Percentiles rank a stretch among this genome's conserved stretches.
phyloP scores from a whole-genome alignment of 2,888 invertebrate species.

The Rotaria sp. region DNA sequence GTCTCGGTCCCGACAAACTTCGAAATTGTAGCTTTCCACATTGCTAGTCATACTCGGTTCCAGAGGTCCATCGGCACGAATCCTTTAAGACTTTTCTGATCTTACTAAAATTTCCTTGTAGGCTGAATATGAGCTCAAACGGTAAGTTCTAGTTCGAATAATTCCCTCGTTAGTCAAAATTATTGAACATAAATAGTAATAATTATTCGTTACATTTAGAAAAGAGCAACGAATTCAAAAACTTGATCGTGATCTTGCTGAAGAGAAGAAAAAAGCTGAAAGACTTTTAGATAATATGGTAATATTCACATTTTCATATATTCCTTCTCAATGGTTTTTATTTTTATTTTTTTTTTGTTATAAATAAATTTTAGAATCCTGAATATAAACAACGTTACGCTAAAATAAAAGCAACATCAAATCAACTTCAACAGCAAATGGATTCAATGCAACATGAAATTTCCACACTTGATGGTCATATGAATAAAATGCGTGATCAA shows the following conservation, averaged over 20 bases:
- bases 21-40: no score
- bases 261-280: slow-evolving; percentile 65
- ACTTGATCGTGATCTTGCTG: slow-evolving; percentile 66
- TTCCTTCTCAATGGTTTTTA: no score
- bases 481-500: slow-evolving; percentile 43
- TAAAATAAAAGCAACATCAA: background rate
- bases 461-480: background rate
- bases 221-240: slow-evolving; percentile 59
- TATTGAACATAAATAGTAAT: no score
- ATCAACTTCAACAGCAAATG: background rate
- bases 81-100: no score
- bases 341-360: background rate
- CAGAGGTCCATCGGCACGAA: no score
- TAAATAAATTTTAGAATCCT: background rate
- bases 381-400: slow-evolving; percentile 11
- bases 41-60: no score
- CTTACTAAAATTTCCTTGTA: no score
- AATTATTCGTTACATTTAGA: slow-evolving; percentile 43
- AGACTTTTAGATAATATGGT: slow-evolving; percentile 64
- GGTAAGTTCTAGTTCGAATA: no score
- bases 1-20: no score
- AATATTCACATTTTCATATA: background rate
- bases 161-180: no score
- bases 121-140: no score
- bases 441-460: slow-evolving; percentile 24